A percentile compares a stretch with the other conserved stretches of the same genome.
phyloP scores from a whole-genome alignment of 2,797 vertebrate species.

The Chelidonichthys spinosus region DNA sequence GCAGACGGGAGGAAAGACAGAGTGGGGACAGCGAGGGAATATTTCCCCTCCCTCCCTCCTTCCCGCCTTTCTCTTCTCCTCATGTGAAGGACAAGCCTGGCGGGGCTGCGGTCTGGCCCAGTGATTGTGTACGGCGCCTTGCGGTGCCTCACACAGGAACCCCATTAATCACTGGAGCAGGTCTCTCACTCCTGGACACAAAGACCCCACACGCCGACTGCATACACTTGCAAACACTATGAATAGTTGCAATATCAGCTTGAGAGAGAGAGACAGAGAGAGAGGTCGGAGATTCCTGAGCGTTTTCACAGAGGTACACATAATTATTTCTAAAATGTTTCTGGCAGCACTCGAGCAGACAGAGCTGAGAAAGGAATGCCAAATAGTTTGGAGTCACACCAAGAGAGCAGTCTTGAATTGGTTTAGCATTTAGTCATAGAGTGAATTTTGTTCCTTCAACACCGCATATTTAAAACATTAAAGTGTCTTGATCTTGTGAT shows the following conservation, averaged over 20 bases:
- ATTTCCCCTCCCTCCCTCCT: conserved; percentile 62
- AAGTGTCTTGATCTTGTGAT: conserved; percentile 34
- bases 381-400: conserved; percentile 78
- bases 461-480: conserved; percentile 45
- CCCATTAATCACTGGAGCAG: conserved; percentile 87
- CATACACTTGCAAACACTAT: conserved; percentile 63
- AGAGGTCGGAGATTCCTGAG: conserved; percentile 48
- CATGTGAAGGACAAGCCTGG: conserved; percentile 85
- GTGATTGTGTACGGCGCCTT: conserved; percentile 84
- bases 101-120: conserved; percentile 81
- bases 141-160: conserved; percentile 83
- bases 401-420: conserved; percentile 70
- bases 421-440: conserved; percentile 68
- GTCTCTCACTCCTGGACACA: conserved; percentile 80
- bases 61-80: conserved; percentile 79
- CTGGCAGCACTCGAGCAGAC: conserved; percentile 60
- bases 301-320: conserved; percentile 66
- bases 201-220: conserved; percentile 83
- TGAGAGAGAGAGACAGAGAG: conserved; percentile 24
- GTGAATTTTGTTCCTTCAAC: conserved; percentile 55
- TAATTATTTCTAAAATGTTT: conserved; percentile 78
- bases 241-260: conserved; percentile 47
- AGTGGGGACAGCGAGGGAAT: conserved; percentile 67
- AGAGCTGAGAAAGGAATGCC: conserved; percentile 75
- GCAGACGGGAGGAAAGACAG: conserved; percentile 68